phyloP scores from a whole-genome alignment of 1,140 invertebrate genomes.

The Drosophila guanche region DNA sequence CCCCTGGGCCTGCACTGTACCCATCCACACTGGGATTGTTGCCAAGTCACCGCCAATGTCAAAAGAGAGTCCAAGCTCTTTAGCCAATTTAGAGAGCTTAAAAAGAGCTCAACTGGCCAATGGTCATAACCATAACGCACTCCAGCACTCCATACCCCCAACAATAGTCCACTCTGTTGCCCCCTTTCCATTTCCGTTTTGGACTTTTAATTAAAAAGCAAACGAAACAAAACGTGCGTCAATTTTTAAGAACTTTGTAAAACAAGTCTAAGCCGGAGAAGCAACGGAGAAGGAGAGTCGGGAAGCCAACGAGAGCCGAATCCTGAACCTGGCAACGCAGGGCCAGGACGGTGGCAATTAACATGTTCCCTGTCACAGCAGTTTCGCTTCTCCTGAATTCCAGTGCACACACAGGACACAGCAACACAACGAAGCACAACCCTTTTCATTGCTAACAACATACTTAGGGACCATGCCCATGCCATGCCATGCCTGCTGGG shows the following conservation, averaged over 20 bases:
- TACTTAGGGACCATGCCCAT: constrained; percentile 46
- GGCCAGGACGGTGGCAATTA: constrained; percentile 59
- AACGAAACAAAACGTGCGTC: constrained; percentile 59
- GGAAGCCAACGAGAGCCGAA: constrained; percentile 15
- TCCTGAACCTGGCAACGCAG: constrained; percentile 28
- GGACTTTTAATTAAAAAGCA: constrained; percentile 75
- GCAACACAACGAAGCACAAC: constrained; percentile 20
- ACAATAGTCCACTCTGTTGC: no score
- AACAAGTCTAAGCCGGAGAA: constrained; percentile 55
- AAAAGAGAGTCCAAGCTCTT: constrained; percentile 55
- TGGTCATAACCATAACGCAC: constrained; percentile 64
- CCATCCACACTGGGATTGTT: constrained; percentile 33
- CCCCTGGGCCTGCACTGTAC: neutral
- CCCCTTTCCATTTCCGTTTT: constrained; percentile 1
- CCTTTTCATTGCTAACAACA: constrained; percentile 71
- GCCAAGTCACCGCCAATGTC: constrained; percentile 62
- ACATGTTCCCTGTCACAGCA: constrained; percentile 73
- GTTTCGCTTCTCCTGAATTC: constrained; percentile 64
- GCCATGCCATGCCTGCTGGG: constrained; percentile 1
- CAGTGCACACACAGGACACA: constrained; percentile 37
- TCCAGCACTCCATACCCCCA: neutral
- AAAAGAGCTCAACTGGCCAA: constrained; percentile 60
- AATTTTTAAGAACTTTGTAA: constrained; percentile 77
- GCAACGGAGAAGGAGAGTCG: constrained; percentile 11
- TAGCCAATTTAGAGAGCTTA: constrained; percentile 80